These are phyloP conservation scores for Deilephila elpenor DNA, from an alignment of 2,888 invertebrate genomes.

Conservation along the genomic window DNA sequence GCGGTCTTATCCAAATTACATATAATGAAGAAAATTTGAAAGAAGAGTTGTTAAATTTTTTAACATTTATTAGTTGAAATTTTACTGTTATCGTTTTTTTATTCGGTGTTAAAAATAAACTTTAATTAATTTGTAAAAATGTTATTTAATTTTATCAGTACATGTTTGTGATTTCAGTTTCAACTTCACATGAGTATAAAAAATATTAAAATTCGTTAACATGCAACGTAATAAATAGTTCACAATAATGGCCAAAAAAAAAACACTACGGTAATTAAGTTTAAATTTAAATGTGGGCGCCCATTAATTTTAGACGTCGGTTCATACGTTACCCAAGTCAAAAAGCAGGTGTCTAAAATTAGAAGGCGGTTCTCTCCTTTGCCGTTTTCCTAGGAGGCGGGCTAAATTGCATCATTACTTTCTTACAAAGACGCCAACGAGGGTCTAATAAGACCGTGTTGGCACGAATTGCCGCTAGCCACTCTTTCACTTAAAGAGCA, in stretches of 20 bases:
- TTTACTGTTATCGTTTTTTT: too few relatives aligned
- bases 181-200: neutral
- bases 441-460: slow-evolving; percentile 44
- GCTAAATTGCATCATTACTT: slow-evolving; percentile 55
- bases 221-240: neutral
- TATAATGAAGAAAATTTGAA: too few relatives aligned
- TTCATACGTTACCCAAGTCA: slow-evolving; percentile 24
- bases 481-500: slow-evolving; percentile 42
- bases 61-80: too few relatives aligned
- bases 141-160: too few relatives aligned
- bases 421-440: slow-evolving; percentile 42
- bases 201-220: neutral
- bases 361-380: slow-evolving; percentile 21
- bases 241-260: neutral
- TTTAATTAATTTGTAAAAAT: too few relatives aligned
- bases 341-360: slow-evolving; percentile 30
- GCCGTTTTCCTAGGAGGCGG: slow-evolving; percentile 35
- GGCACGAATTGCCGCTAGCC: slow-evolving; percentile 43
- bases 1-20: too few relatives aligned
- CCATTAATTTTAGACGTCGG: slow-evolving; percentile 16
- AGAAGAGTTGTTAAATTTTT: too few relatives aligned
- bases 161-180: neutral
- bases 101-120: too few relatives aligned
- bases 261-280: slow-evolving; percentile 4
- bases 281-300: slow-evolving; percentile 15